Percentiles rank a stretch among this genome's conserved stretches.
Conservation (phyloP, 2,113 vertebrate species). For the Odontophorus gujanensis region DNA sequence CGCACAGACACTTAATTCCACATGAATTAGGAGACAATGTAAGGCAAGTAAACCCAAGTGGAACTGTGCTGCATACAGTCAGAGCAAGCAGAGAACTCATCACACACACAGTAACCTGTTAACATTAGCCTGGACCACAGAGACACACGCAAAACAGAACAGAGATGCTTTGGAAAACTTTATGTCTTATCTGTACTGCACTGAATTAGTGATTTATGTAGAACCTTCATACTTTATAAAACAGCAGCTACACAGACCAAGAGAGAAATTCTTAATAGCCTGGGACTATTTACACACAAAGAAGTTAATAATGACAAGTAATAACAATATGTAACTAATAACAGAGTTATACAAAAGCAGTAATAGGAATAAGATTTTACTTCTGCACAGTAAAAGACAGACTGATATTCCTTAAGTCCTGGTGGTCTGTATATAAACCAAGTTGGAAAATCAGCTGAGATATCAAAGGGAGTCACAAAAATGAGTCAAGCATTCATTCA, state of each 20-base stretch:
- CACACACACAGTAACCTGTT: neutral
- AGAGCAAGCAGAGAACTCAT: neutral
- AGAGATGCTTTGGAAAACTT: neutral
- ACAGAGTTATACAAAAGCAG: neutral
- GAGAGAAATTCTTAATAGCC: neutral
- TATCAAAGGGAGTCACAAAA: neutral
- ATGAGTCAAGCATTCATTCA: neutral
- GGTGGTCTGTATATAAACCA: neutral
- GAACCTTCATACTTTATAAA: neutral
- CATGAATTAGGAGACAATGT: neutral
- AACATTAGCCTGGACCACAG: fast-evolving
- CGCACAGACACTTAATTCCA: neutral
- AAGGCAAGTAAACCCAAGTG: neutral
- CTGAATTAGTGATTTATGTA: neutral
- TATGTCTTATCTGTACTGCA: neutral
- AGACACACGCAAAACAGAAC: neutral
- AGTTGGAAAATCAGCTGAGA: conserved; percentile 16
- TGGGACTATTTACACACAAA: neutral
- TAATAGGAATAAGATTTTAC: neutral
- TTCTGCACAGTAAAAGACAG: neutral
- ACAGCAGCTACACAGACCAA: neutral
- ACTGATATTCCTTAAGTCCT: neutral
- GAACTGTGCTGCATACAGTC: neutral
- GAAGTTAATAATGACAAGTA: neutral
- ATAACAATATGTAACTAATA: neutral